Percentiles rank a stretch among this genome's conserved stretches.
These are phyloP conservation scores for Brachylomia viminalis DNA, from an alignment of 2,888 invertebrate species.

Conservation along the genomic window DNA sequence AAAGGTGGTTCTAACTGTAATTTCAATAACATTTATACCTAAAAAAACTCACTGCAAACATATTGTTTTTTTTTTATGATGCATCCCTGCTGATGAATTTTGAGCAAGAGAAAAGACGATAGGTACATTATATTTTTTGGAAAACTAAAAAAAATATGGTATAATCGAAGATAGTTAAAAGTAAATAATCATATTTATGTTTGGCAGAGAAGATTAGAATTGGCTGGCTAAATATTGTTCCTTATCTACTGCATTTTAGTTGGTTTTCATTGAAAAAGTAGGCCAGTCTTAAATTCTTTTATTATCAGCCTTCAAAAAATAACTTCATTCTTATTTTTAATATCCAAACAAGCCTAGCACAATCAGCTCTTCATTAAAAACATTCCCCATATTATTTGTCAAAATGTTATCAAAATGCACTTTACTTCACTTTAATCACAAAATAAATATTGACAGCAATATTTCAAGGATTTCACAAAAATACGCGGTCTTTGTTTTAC, in stretches of 20 bases:
- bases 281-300: constrained; percentile 17
- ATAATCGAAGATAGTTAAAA: background rate
- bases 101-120: background rate
- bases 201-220: background rate
- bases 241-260: constrained; percentile 26
- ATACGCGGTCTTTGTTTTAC: background rate
- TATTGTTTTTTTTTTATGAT: constrained; percentile 27
- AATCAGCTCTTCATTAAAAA: background rate
- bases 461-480: background rate
- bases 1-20: constrained; percentile 67
- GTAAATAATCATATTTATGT: constrained; percentile 3
- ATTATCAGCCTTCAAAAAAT: constrained; percentile 1
- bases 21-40: constrained; percentile 48
- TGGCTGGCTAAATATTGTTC: background rate
- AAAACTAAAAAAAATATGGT: background rate
- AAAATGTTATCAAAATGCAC: background rate
- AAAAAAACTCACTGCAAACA: constrained; percentile 7
- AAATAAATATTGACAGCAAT: too few relatives aligned
- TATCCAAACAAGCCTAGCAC: background rate
- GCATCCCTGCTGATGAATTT: background rate
- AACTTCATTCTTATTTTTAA: background rate
- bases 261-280: constrained; percentile 44
- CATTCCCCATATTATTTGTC: background rate
- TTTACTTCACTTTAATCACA: too few relatives aligned
- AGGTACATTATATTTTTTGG: background rate